Evolutionary conservation across 2,113 vertebrate genomes (phyloP), one percentile per base, ranked within the genome.

Genomic region (Spheniscus mendiculus): DNA sequence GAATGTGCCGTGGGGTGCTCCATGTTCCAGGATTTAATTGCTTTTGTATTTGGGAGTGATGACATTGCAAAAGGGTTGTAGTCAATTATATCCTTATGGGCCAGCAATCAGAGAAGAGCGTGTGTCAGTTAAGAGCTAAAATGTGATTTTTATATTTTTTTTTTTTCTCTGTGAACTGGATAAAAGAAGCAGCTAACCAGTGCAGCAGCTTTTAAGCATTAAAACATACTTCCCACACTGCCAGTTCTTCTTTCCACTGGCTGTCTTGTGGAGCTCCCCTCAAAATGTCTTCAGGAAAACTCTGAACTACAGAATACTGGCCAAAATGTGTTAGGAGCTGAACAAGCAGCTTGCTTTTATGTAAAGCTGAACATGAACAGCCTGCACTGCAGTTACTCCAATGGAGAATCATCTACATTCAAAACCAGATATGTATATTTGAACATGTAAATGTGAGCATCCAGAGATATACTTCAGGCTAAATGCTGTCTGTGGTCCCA

Each of bases 11-110:
- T 80, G 89, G 73, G 34, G 79, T 89, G 76, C 49, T 72, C 58
- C 18, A 1, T 45, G 44, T 83, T 88, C 77, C 90, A 56, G 63
- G 49, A 72, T 61, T 79, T 95, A 83, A 96, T 58, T 96, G 76
- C 80, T 84, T 95, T 93, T 89, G 69, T 94, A 59, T 90, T 96
- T 90, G 69, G 52, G 65, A 82, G 34, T 8, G 8, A 50, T 89
- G 91, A 89, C 45, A 59, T 58, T 53, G 26, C 45, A 76, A 45
- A 76, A 84, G 40, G 49, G 73, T 70, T 95, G 59, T 61, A 59
- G 83, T 67, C 85, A 87, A 72, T 95, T 83, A 47, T 23, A 53
- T 83, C 83, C 29, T 62, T 61, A 53, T 36, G 61, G 63, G 91
- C 82, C 91, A 94, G 74, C 36, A 83, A 32, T 56, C 73, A 32